Conservation (phyloP, 2,888 invertebrate genomes). For the Drosophila cognata region DNA sequence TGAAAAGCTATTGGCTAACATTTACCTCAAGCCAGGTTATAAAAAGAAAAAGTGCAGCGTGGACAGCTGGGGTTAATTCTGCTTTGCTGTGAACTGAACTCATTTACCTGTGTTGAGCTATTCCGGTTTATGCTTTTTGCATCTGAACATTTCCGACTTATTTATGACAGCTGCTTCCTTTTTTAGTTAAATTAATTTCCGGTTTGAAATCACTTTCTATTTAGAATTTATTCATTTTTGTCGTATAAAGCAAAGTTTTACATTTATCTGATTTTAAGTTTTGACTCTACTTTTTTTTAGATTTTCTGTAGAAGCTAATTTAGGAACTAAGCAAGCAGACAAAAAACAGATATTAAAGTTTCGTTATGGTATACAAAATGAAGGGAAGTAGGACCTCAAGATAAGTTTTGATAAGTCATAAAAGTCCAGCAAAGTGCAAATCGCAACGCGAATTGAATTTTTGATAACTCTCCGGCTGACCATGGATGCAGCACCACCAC, state of each 20-base stretch:
- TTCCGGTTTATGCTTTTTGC: background rate
- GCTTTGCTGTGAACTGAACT: background rate
- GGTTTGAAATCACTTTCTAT: background rate
- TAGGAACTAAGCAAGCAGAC: background rate
- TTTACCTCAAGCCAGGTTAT: slow-evolving; percentile 1
- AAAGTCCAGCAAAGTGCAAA: slow-evolving; percentile 8
- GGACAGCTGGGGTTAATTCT: background rate
- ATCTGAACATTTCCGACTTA: background rate
- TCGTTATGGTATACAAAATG: background rate
- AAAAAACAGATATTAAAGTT: background rate
- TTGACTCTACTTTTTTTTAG: no score
- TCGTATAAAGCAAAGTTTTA: no score
- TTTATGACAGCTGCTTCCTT: background rate
- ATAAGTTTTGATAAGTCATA: slow-evolving; percentile 37
- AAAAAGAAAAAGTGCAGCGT: background rate
- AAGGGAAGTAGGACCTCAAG: background rate
- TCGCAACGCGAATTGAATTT: slow-evolving; percentile 54
- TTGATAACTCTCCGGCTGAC: slow-evolving; percentile 32
- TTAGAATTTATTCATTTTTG: background rate
- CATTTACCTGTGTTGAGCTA: background rate
- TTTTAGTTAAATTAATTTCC: background rate
- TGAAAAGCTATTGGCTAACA: slow-evolving; percentile 28
- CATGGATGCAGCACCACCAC: slow-evolving; percentile 1
- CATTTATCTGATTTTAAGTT: background rate
- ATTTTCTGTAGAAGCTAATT: background rate